These are phyloP conservation scores for Sialis lutaria DNA, from an alignment of 2,888 invertebrate species.

Conservation along the genomic window DNA sequence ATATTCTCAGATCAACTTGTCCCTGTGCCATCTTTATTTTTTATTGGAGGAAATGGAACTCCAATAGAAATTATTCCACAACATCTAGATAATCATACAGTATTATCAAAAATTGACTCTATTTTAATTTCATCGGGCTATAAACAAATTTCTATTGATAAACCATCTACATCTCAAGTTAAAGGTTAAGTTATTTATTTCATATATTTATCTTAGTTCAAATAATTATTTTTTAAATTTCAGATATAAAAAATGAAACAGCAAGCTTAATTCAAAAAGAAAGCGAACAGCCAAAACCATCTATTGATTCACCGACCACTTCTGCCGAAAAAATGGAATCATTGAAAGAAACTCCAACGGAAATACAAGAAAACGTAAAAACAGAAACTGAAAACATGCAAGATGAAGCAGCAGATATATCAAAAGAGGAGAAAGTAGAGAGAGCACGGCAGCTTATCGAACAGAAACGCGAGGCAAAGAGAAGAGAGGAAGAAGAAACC, in stretches of 20 bases:
- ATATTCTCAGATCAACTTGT: constrained; percentile 46
- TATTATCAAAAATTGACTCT: constrained; percentile 45
- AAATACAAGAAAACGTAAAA: neutral
- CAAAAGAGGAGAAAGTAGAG: constrained; percentile 39
- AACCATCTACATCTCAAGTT: neutral
- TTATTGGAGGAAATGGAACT: constrained; percentile 66
- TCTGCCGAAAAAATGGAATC: neutral
- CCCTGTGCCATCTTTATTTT: constrained; percentile 67
- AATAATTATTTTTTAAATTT: neutral
- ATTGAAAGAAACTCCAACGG: neutral
- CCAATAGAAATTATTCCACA: constrained; percentile 65
- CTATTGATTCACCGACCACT: neutral
- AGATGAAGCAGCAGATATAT: constrained; percentile 9
- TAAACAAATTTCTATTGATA: constrained; percentile 8
- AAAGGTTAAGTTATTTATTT: neutral
- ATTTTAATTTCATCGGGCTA: constrained; percentile 37
- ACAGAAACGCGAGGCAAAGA: constrained; percentile 42
- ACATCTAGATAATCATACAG: constrained; percentile 36
- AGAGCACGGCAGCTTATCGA: constrained; percentile 50
- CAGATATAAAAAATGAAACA: neutral
- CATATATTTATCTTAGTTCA: neutral
- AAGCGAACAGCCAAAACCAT: neutral
- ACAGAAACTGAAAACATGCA: neutral
- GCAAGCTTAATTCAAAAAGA: neutral
- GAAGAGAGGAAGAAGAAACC: constrained; percentile 49